Conservation (phyloP, 2,113 vertebrate genomes). For the Pachyramphus minor region DNA sequence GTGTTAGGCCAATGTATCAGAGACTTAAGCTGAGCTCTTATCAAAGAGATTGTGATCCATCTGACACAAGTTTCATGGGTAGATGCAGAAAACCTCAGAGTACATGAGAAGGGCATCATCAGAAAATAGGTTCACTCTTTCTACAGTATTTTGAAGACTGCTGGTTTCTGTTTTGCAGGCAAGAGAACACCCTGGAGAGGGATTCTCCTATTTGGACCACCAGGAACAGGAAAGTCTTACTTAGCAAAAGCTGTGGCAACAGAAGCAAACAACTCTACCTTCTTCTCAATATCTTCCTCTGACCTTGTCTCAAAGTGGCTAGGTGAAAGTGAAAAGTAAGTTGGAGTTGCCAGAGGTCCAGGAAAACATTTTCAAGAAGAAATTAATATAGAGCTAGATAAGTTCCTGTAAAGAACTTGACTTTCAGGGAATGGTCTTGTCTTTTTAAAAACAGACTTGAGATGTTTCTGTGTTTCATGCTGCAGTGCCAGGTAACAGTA, state of each 20-base stretch:
- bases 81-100: neutral
- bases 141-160: neutral
- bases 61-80: neutral
- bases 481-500: neutral
- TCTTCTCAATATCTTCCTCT: constrained; percentile 96
- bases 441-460: neutral
- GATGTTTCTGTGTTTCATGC: neutral
- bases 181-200: constrained; percentile 98
- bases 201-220: constrained; percentile 94
- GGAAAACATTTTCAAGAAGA: neutral
- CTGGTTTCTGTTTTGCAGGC: constrained; percentile 71
- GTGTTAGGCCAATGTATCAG: neutral
- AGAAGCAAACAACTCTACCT: constrained; percentile 98
- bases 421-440: neutral
- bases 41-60: neutral
- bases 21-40: neutral
- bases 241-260: constrained; percentile 97
- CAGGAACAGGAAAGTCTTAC: constrained; percentile 97
- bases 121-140: neutral
- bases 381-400: neutral
- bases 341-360: neutral
- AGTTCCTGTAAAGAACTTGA: neutral
- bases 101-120: neutral
- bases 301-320: constrained; percentile 98
- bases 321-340: constrained; percentile 99